Evolutionary conservation across 2,888 invertebrate genomes (phyloP), one percentile per base, ranked within the genome.

Genomic region (Andricus quercusramuli): DNA sequence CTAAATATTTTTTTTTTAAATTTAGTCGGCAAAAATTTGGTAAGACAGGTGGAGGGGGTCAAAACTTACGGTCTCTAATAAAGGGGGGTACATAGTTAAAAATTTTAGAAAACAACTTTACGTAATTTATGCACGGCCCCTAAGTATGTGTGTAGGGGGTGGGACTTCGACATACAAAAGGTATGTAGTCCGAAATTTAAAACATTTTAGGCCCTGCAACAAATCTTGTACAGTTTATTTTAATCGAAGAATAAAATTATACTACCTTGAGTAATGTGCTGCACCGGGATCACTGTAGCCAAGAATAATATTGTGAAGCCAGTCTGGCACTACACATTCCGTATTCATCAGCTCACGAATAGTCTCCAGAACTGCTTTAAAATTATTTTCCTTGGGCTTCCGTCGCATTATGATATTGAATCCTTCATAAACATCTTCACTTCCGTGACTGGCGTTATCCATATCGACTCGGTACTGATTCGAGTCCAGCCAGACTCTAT

Each of bases 301-400:
- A 22, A 99, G 94, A 74, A 99, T 97, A 86, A 99, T 97, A 89
- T 98, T 98, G 89, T 98, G 98, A n/a, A 98, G 93, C 98, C 98
- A 98, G 85, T 98, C 97, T 0, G 99, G 99, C 6, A 99, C 99
- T 17, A 99, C 98, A 92, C 98, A 99, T 92, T 98, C 97, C 0
- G 99, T 99, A 92, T 99, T 99, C 99, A 99, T 99, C 86, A 99
- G 94, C 93, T 99, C 98, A 3, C 99, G 94, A 82, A 99, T 99
- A 0, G 99, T 99, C 93, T 99, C 99, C 87, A 99, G 93, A 1
- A 99, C 99, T 0, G 99, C 99, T 93, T 99, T 99, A 93, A 99
- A 99, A 93, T 99, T 99, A 92, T 99, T 99, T 93, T 99, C 99
- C 90, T 99, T 99, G 0, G 99, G 99, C 92, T 99, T 99, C n/a